A percentile compares a stretch with the other conserved stretches of the same genome.
phyloP scores from a whole-genome alignment of 2,797 vertebrate genomes.

The Rhadinocentrus ornatus region DNA sequence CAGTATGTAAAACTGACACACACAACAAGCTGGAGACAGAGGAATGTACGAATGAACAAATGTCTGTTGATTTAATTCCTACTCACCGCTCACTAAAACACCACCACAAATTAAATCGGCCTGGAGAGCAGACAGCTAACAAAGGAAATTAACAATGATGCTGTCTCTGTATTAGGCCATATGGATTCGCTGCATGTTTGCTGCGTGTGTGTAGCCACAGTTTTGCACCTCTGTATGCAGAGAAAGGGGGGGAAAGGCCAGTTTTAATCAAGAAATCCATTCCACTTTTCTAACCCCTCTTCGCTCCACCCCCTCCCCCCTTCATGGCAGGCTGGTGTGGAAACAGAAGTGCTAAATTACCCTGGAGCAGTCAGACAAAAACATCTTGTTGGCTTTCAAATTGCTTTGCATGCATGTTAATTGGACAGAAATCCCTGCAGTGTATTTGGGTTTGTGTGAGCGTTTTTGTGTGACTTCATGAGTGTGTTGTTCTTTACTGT shows the following conservation, averaged over 20 bases:
- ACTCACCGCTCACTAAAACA: conserved; percentile 77
- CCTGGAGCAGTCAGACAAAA: conserved; percentile 86
- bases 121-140: conserved; percentile 82
- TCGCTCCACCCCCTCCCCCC: conserved; percentile 69
- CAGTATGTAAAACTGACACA: conserved; percentile 73
- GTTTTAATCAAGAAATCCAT: conserved; percentile 90
- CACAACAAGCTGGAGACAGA: conserved; percentile 52
- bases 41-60: conserved; percentile 75
- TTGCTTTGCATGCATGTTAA: conserved; percentile 90
- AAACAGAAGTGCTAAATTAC: conserved; percentile 84
- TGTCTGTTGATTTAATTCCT: conserved; percentile 84
- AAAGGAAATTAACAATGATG: conserved; percentile 87
- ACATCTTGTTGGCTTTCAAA: conserved; percentile 88
- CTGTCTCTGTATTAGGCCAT: conserved; percentile 83
- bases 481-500: conserved; percentile 50
- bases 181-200: conserved; percentile 86
- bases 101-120: conserved; percentile 87
- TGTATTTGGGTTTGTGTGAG: conserved; percentile 77
- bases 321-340: conserved; percentile 72
- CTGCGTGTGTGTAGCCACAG: conserved; percentile 62
- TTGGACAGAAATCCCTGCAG: conserved; percentile 87
- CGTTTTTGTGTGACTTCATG: conserved; percentile 61
- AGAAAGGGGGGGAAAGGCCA: conserved; percentile 73
- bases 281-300: conserved; percentile 81
- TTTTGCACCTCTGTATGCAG: conserved; percentile 66